phyloP scores from a whole-genome alignment of 2,888 invertebrate species.

The Lithodes maja region DNA sequence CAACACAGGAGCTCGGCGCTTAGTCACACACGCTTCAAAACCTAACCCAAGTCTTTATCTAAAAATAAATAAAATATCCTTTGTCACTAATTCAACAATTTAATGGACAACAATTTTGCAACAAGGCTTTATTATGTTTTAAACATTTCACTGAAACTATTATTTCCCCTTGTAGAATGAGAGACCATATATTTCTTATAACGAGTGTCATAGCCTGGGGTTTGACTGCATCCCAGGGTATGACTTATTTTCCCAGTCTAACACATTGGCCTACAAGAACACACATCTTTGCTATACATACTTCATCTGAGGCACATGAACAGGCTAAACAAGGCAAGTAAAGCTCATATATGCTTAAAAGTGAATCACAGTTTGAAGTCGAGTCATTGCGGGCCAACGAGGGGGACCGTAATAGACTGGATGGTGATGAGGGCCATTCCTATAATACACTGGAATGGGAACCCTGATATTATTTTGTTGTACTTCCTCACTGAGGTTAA shows the following conservation, averaged over 20 bases:
- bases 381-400: slow-evolving; percentile 50
- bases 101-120: slow-evolving; percentile 47
- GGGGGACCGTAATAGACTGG: slow-evolving; percentile 54
- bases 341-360: slow-evolving; percentile 65
- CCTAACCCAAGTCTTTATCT: slow-evolving; percentile 35
- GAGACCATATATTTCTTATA: slow-evolving; percentile 57
- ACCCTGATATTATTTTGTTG: slow-evolving; percentile 55
- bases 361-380: slow-evolving; percentile 64
- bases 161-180: slow-evolving; percentile 55
- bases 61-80: slow-evolving; percentile 41
- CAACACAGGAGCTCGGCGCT: slow-evolving; percentile 42
- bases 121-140: slow-evolving; percentile 38
- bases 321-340: slow-evolving; percentile 67
- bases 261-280: slow-evolving; percentile 61
- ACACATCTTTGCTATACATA: slow-evolving; percentile 55
- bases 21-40: slow-evolving; percentile 12
- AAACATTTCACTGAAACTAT: slow-evolving; percentile 29
- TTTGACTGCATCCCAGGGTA: slow-evolving; percentile 44
- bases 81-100: slow-evolving; percentile 28
- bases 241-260: slow-evolving; percentile 39
- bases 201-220: slow-evolving; percentile 47
- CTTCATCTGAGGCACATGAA: slow-evolving; percentile 65
- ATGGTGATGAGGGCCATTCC: slow-evolving; percentile 48
- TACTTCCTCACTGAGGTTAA: slow-evolving; percentile 65
- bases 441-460: slow-evolving; percentile 20